phyloP scores from a whole-genome alignment of 2,888 invertebrate species.

The Bibio marci region DNA sequence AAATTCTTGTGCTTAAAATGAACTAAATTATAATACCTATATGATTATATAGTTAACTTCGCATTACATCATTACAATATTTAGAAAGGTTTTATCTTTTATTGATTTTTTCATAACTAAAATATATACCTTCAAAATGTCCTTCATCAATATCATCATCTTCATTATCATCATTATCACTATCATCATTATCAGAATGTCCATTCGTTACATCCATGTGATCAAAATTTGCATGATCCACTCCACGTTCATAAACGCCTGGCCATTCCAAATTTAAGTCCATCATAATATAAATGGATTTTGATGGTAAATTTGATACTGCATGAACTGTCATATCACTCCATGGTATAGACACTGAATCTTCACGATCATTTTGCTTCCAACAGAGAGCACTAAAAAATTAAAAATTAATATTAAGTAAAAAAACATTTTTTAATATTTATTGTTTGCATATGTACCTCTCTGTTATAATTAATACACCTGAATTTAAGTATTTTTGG shows the following conservation, averaged over 20 bases:
- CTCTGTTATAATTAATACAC: conserved; percentile 24
- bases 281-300: conserved; percentile 26
- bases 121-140: too few species aligned
- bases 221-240: conserved; percentile 7
- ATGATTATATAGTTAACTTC: too few species aligned
- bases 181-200: too few species aligned
- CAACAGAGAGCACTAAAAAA: conserved; percentile 21
- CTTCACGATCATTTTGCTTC: conserved; percentile 20
- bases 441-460: conserved; percentile 15
- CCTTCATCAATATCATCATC: conserved; percentile 7
- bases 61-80: too few species aligned
- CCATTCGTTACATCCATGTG: background rate
- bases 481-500: conserved; percentile 19
- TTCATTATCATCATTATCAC: conserved; percentile 6
- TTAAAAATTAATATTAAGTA: background rate
- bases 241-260: conserved; percentile 17
- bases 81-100: too few species aligned
- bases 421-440: background rate
- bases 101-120: too few species aligned
- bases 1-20: too few species aligned
- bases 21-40: too few species aligned
- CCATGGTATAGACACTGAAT: conserved; percentile 26
- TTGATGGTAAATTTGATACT: conserved; percentile 20
- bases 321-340: conserved; percentile 26
- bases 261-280: conserved; percentile 13